A percentile compares a stretch with the other conserved stretches of the same genome.
Conservation (phyloP, 2,113 vertebrate species). For the Nyctereutes procyonoides region DNA sequence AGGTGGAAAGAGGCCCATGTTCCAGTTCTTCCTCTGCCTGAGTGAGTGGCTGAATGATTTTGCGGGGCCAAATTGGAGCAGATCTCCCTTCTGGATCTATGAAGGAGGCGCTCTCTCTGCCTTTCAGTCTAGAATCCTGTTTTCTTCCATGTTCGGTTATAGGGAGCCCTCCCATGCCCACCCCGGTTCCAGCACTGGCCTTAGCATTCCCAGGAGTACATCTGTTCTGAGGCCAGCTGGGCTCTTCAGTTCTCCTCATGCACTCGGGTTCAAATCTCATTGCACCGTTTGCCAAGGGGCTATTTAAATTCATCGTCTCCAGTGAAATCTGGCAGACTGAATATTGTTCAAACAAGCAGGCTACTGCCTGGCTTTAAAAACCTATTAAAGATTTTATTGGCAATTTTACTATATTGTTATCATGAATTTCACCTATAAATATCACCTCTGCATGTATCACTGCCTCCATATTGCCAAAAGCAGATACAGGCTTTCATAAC, state of each 20-base stretch:
- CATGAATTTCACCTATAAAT: conserved; percentile 67
- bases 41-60: no score
- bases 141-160: background rate
- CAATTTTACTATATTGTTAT: conserved; percentile 66
- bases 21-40: background rate
- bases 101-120: background rate
- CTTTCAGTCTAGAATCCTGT: background rate
- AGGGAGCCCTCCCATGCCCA: background rate
- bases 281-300: background rate
- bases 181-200: background rate
- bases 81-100: no score
- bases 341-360: conserved; percentile 63
- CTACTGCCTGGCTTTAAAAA: conserved; percentile 66
- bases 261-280: conserved; percentile 62
- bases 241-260: background rate
- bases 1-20: background rate
- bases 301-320: conserved; percentile 75
- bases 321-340: conserved; percentile 61
- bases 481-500: background rate
- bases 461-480: conserved; percentile 2
- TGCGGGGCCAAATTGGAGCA: background rate
- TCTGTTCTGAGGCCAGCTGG: background rate
- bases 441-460: conserved; percentile 42
- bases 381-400: conserved; percentile 72
- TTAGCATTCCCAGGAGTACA: background rate